Percentiles rank a stretch among this genome's conserved stretches.
phyloP scores from a whole-genome alignment of 2,888 invertebrate species.

The Agrypnus murinus region DNA sequence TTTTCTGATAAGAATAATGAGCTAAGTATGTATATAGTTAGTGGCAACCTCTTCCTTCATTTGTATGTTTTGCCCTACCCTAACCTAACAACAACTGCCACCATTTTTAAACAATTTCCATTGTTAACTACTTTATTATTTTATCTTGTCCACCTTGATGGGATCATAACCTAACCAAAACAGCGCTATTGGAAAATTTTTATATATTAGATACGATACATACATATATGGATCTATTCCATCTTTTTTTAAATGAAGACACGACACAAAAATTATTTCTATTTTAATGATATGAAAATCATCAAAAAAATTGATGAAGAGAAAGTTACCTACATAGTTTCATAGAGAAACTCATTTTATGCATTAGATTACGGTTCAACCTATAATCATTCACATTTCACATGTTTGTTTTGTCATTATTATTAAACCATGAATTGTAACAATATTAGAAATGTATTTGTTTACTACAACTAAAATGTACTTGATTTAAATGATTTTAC shows the following conservation, averaged over 20 bases:
- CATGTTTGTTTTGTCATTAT: not conserved
- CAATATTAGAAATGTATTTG: too few relatives aligned
- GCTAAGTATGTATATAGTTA: slow-evolving; percentile 28
- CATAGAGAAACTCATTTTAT: slow-evolving; percentile 15
- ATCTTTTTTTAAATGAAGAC: too few relatives aligned
- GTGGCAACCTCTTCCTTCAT: slow-evolving; percentile 13
- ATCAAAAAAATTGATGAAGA: slow-evolving; percentile 15
- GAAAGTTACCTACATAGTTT: slow-evolving; percentile 22
- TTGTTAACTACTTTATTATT: slow-evolving; percentile 5
- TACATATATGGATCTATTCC: too few relatives aligned
- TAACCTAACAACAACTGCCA: slow-evolving; percentile 6
- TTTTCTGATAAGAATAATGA: slow-evolving; percentile 44
- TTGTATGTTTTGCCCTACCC: not conserved
- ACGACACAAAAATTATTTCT: too few relatives aligned
- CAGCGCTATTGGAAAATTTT: too few relatives aligned
- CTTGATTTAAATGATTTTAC: not conserved
- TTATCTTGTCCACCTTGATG: not conserved
- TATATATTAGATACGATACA: too few relatives aligned
- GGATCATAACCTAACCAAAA: too few relatives aligned
- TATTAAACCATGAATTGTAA: too few relatives aligned
- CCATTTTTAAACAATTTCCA: not conserved
- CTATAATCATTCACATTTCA: slow-evolving; percentile 2
- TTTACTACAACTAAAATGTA: too few relatives aligned
- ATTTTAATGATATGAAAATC: not conserved
- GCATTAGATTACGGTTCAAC: slow-evolving; percentile 12